Evolutionary conservation across 2,113 vertebrate genomes (phyloP), one percentile per base, ranked within the genome.

Genomic region (Pterophyllum scalare): DNA sequence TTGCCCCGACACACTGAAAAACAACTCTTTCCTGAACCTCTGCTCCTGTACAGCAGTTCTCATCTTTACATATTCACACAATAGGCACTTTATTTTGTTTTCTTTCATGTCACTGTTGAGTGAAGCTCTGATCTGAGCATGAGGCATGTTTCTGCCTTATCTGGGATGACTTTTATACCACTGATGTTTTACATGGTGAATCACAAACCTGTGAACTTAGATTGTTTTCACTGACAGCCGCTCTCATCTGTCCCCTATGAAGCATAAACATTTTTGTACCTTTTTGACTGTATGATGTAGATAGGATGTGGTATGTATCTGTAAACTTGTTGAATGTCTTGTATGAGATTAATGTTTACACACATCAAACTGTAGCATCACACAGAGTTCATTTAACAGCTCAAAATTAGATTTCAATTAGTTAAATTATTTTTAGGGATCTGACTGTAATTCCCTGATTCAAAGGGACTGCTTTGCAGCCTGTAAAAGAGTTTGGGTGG

Each of bases 331-430:
- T 72, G 80, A 88, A 88, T 89, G 81, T 93, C 84, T 92, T 85
- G 84, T 87, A 75, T 76, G 80, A 86, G 80, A 86, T 91, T 74
- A 89, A 83, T 85, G 90, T 94, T 94, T 87, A 88, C 83, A 91
- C 86, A 93, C 81, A 62, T 91, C 57, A 60, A 93, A 91, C 86
- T 90, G 94, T 94, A 94, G 93, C 94, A 93, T 90, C 82, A 80
- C 60, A n/a, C 74, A 49, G 72, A 52, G 81, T 81, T 89, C 84
- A 88, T 93, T 84, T 61, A 79, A 62, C 75, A 46, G 77, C 70
- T 84, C 60, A 59, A 77, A 61, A 64, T 75, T 80, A 81, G 28
- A 11, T 82, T 83, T 79, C 11, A 22, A 49, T 40, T 12, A 59
- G 38, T 59, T 64, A 10, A 81, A 59, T 59, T 17, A 67, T 9